Conservation (phyloP, 2,888 invertebrate species). For the Stegana nigrithorax region DNA sequence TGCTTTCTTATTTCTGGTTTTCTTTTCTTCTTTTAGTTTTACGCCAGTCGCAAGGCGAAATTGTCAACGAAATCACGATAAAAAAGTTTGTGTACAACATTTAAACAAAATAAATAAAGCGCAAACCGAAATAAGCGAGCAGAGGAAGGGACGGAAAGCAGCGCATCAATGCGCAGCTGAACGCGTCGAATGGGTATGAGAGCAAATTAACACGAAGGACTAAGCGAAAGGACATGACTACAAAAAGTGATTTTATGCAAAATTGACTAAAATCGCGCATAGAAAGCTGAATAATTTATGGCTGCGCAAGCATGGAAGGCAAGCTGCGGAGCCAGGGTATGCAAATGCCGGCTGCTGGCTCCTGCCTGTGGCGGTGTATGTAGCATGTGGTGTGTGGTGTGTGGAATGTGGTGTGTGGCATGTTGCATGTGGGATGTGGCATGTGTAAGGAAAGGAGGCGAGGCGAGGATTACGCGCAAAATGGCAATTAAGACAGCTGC, state of each 20-base stretch:
- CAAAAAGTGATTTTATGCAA: slow-evolving; percentile 46
- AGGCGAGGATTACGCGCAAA: too few species aligned
- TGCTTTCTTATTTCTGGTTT: too few species aligned
- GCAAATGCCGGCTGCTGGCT: neutral
- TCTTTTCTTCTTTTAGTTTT: too few species aligned
- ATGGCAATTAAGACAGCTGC: slow-evolving; percentile 46
- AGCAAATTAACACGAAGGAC: neutral
- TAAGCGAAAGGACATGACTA: slow-evolving; percentile 37
- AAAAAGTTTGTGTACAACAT: slow-evolving; percentile 28
- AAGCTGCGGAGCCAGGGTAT: too few species aligned
- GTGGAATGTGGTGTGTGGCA: too few species aligned
- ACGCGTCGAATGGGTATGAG: neutral
- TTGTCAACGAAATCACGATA: slow-evolving; percentile 1
- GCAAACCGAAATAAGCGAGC: slow-evolving; percentile 28
- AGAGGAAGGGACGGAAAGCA: slow-evolving; percentile 10
- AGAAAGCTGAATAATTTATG: slow-evolving; percentile 43
- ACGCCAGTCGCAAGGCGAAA: neutral
- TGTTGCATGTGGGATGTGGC: neutral
- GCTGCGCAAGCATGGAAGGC: slow-evolving; percentile 25
- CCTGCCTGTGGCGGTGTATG: neutral
- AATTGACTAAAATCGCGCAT: slow-evolving; percentile 50
- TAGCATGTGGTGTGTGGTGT: slow-evolving; percentile 3
- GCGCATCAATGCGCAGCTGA: neutral
- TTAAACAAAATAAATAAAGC: slow-evolving; percentile 45
- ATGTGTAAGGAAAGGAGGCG: too few species aligned